phyloP scores from a whole-genome alignment of 2,797 vertebrate species.

The Poeciliopsis paucimaculata region DNA sequence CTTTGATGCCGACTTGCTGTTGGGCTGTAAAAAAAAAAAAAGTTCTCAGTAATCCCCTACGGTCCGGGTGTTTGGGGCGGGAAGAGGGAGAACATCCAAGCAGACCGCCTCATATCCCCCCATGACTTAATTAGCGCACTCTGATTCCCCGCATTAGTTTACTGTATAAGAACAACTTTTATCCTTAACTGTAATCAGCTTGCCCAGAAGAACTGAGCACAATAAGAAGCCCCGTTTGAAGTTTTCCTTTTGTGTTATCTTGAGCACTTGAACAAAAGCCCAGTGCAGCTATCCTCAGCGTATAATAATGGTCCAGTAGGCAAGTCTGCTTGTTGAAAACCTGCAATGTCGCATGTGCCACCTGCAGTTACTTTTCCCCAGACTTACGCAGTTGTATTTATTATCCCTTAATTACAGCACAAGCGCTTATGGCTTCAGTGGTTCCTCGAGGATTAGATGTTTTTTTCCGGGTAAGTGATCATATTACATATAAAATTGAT shows the following conservation, averaged over 20 bases:
- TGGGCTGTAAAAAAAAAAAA: constrained; percentile 54
- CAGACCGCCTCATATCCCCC: constrained; percentile 69
- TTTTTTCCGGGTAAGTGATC: constrained; percentile 59
- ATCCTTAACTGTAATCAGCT: constrained; percentile 81
- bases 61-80: constrained; percentile 54
- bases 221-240: constrained; percentile 76
- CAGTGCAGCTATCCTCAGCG: constrained; percentile 58
- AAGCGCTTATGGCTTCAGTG: constrained; percentile 41
- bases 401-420: constrained; percentile 55
- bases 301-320: constrained; percentile 47
- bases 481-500: constrained; percentile 58
- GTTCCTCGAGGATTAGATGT: constrained; percentile 52
- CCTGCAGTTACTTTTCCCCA: constrained; percentile 55
- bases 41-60: constrained; percentile 61
- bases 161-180: constrained; percentile 81
- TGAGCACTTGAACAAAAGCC: constrained; percentile 72
- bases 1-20: constrained; percentile 76
- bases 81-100: constrained; percentile 64
- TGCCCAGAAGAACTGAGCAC: constrained; percentile 77
- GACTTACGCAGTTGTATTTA: constrained; percentile 58
- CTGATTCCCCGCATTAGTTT: constrained; percentile 81
- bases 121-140: constrained; percentile 83
- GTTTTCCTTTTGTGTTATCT: constrained; percentile 77
- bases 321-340: constrained; percentile 51
- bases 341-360: constrained; percentile 49